Evolutionary conservation across 2,888 invertebrate species (phyloP), one percentile per base, ranked within the genome.

Genomic region (Acronicta leporina): DNA sequence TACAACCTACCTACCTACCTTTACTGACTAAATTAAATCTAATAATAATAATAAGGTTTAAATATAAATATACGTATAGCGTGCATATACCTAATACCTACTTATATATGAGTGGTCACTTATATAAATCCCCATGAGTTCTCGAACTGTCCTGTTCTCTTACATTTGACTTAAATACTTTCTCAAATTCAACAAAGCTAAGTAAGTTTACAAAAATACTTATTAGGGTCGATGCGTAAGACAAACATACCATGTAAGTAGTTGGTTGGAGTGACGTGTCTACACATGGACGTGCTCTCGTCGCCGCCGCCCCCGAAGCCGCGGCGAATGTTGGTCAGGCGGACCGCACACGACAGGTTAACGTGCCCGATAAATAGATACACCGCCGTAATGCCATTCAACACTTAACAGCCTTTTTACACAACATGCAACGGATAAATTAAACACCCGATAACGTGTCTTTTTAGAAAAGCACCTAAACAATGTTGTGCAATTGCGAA

Each of bases 401-500:
- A 82, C 78, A 80, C 73, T 85, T 84, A 71, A 86, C 84, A 83
- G 69, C 82, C 84, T 84, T 87, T 88, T 87, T 84, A 84, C 81
- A 80, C 74, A 67, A 51, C 71, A 68, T 62, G 63, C 70, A 67
- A 76, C 76, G 73, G 84, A 86, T 85, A 89, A 88, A 74, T 86
- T 83, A 86, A 77, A 68, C 66, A 55, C 51, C 74, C 68, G 87
- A 87, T 89, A 88, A 72, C 80, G 79, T 76, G 77, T 78, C 81
- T 88, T 88, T 86, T 87, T 83, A 75, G 75, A 81, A 87, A 87
- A 87, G 81, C 84, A 79, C 75, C 84, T 84, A 81, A 82, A 78
- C 79, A 79, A 76, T 71, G 79, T 92, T 92, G 89, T 85, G 89
- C 84, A 91, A 91, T 89, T 87, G 84, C 80, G 73, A 80, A 80